Base-by-base conservation (phyloP, 2,797 vertebrate genomes). In the Leptatherina wallacei region DNA sequence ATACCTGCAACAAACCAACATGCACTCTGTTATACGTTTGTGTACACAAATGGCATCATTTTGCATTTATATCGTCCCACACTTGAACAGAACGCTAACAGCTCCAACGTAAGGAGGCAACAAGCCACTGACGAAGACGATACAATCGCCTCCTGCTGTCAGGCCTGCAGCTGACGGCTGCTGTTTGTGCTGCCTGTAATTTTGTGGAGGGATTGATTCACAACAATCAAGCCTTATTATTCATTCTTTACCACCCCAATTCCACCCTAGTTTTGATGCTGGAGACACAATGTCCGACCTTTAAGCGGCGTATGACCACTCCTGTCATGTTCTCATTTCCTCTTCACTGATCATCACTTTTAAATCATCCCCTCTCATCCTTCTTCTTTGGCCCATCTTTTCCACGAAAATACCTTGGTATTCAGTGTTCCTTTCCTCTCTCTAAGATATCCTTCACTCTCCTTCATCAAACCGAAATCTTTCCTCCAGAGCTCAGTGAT, bases 191-290 rank as follows among this genome's bases (percentile, higher is more conserved):
- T 32, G 77, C 73, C 84, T 71, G 88, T 91, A 93, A 94, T 94
- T 94, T 92, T 92, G 86, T 69, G 75, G 84, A 90, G 91, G 91
- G 94, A 47, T 92, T 93, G 92, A 94, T 93, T 93, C 91, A 85
- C 92, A 93, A 92, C 91, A 94, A 95, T 95, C 94, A 94, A 93
- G 88, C 88, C 85, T 93, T 91, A 93, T 94, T 93, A 94, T 93
- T 94, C 93, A 93, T 91, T 89, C 90, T 90, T 91, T 89, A 87
- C 83, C 90, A 81, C 75, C 79, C 75, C 88, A n/a, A 47, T 47
- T n/a, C 18, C 18, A 10, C 44, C 14, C 44, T 47, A 85, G 84
- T 90, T 85, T 85, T 85, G 83, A 80, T 77, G 81, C 86, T 77
- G 86, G 77, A 76, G 78, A 89, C 86, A 92, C 87, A 90, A 91